These are phyloP conservation scores for Steinernema hermaphroditum DNA, from an alignment of 2,888 invertebrate genomes.

Conservation along the genomic window DNA sequence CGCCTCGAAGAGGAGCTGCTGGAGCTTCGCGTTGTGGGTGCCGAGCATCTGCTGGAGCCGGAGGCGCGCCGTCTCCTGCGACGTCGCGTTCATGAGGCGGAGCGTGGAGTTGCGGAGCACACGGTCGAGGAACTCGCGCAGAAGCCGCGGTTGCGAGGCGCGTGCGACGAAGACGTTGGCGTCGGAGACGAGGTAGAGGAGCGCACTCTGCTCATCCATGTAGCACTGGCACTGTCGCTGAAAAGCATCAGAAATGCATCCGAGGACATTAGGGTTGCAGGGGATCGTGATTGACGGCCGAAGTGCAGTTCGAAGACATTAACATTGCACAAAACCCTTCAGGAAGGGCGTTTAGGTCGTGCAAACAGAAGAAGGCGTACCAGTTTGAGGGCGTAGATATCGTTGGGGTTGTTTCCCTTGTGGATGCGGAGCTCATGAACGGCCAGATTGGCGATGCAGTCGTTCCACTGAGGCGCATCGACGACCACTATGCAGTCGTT, in stretches of 20 bases:
- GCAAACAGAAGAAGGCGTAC: too few relatives aligned
- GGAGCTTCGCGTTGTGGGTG: not conserved
- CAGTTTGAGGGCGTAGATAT: conserved; percentile 16
- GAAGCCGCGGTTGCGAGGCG: not conserved
- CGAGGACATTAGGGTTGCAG: not conserved
- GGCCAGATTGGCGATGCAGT: conserved; percentile 25
- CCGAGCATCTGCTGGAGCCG: conserved; percentile 23
- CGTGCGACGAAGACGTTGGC: conserved; percentile 22
- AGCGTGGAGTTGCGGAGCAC: conserved; percentile 17
- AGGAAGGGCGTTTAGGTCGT: too few relatives aligned
- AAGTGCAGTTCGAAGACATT: too few relatives aligned
- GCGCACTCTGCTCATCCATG: conserved; percentile 4
- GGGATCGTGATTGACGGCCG: too few relatives aligned
- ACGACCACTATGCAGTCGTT: not conserved
- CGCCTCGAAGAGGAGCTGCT: conserved; percentile 2
- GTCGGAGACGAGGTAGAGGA: conserved; percentile 23
- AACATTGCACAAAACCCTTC: too few relatives aligned
- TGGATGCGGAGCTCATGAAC: conserved; percentile 23
- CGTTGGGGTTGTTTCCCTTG: conserved; percentile 11
- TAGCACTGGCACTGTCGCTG: conserved; percentile 24
- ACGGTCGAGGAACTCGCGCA: conserved; percentile 21
- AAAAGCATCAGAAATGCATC: not conserved
- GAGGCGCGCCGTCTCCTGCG: not conserved
- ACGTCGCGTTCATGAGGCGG: not conserved
- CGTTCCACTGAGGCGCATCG: not conserved